Evolutionary conservation across 2,113 vertebrate genomes (phyloP), one percentile per base, ranked within the genome.

Genomic region (Chaenocephalus aceratus): DNA sequence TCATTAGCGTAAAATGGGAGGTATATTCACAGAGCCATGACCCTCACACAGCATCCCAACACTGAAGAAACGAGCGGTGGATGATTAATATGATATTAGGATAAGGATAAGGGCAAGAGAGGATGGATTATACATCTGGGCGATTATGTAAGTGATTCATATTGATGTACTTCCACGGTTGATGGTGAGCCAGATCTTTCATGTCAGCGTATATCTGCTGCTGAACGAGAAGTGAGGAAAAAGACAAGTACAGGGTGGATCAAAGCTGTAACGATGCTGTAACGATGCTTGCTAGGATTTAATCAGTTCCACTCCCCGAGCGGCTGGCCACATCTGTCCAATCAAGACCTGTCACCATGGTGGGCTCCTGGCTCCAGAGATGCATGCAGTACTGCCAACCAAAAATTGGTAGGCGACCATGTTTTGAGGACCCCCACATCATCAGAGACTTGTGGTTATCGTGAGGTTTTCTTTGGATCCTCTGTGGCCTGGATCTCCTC

Each of bases 1-100:
- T 89, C 89, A 92, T 94, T 92, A 93, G 71, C 10, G 75, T 86
- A 84, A 93, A 92, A 90, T 86, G 61, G 77, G 62, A 90, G 82
- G 85, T 83, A 72, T 72, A 88, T 83, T 91, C 72, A 84, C 80
- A 80, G 80, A 86, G 77, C 72, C 82, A 67, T 88, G 89, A 91
- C 88, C 87, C 53, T 88, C 83, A 75, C 83, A 74, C 77, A 86
- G 80, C 71, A 72, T 83, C 76, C 64, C 67, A 70, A 48, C 46
- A 58, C 69, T 81, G 78, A 41, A 48, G 49, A 54, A 59, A 30
- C 21, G 16, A 58, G 44, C 63, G 51, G 45, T 30, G 62, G 49
- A 66, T 60, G 44, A 73, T 62, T 72, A 30, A 72, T 46, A 51
- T 52, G 21, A 54, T 53, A 48, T 44, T 4, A 23, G 56, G 73